Percentiles rank a stretch among this genome's conserved stretches.
These are phyloP conservation scores for Conistra vaccinii DNA, from an alignment of 2,888 invertebrate species.

Conservation along the genomic window DNA sequence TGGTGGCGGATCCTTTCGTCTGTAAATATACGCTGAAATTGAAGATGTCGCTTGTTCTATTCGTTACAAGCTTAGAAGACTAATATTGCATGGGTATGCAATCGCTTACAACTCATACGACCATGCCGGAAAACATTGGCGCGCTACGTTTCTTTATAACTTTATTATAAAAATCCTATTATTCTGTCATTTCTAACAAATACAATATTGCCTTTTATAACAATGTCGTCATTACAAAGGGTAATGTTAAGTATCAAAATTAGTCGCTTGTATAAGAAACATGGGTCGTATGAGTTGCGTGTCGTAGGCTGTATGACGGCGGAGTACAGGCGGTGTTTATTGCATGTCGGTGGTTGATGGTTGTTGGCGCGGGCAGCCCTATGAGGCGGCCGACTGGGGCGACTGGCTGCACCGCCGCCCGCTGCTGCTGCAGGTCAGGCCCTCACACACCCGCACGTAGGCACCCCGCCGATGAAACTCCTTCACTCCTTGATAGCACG, in stretches of 20 bases:
- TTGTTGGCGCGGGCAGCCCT: constrained; percentile 86
- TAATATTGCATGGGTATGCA: constrained; percentile 89
- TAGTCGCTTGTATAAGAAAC: not conserved
- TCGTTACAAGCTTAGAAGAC: constrained; percentile 78
- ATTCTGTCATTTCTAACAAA: not conserved
- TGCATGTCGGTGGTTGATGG: constrained; percentile 89
- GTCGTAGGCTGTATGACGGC: constrained; percentile 69
- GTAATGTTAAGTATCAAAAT: not conserved
- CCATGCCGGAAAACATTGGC: constrained; percentile 15
- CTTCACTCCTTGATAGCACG: constrained; percentile 22
- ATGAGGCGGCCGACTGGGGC: constrained; percentile 87
- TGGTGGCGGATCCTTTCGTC: constrained; percentile 83
- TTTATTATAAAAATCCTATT: not conserved
- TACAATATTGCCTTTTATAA: not conserved
- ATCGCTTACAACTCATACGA: constrained; percentile 74
- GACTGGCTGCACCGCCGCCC: constrained; percentile 93
- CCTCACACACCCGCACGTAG: constrained; percentile 48
- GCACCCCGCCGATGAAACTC: constrained; percentile 16
- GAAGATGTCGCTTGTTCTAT: constrained; percentile 73
- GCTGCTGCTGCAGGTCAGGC: constrained; percentile 96
- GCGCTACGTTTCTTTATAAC: not conserved
- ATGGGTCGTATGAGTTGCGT: constrained; percentile 69
- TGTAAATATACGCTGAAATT: constrained; percentile 70
- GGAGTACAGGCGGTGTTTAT: constrained; percentile 86
- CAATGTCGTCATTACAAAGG: not conserved